Evolutionary conservation across 1,140 invertebrate species (phyloP), one percentile per base, ranked within the genome.

Genomic region (Cydia splendana): DNA sequence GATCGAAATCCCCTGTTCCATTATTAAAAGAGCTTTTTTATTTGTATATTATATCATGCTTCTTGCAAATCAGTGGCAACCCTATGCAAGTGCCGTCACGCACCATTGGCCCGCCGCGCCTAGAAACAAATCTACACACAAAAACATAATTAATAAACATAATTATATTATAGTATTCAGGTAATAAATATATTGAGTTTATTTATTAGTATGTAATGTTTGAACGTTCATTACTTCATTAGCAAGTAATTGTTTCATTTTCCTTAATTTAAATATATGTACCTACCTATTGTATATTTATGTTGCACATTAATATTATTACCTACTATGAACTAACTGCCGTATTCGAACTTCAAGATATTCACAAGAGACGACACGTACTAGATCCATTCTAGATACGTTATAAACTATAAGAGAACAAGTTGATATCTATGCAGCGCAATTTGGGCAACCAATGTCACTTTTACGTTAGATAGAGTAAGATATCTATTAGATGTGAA

Each of bases 21-120:
- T n/a, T 7, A 53, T 2, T 53, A 53, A 7, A n/a, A 9, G 9
- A 12, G 20, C 9, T 10, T 24, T 24, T 62, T 20, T 62, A 24
- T 24, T 18, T 10, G 18, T 20, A 24, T 24, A 62, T 62, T 18
- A 62, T 57, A 57, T 20, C 57, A 24, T 24, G 57, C 7, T 24
- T 24, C 20, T 24, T 24, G 15, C 9, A 24, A 62, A n/a, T 38
- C 28, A 45, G 30, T 20, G 67, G n/a, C 67, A 71, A 20, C 67
- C 67, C 67, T 71, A 38, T 42, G 4, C n/a, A 9, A 42, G 38
- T 45, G 67, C 24, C 67, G 67, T 71, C 67, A 71, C n/a, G 34
- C 67, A 71, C 24, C 38, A 71, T 71, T 71, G 67, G 45, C 67
- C 67, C 15, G 67, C 67, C 38, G 67, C 12, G 67, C 67, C 67